These are phyloP conservation scores for Zaprionus lineosus DNA, from an alignment of 2,888 invertebrate species.

Conservation along the genomic window DNA sequence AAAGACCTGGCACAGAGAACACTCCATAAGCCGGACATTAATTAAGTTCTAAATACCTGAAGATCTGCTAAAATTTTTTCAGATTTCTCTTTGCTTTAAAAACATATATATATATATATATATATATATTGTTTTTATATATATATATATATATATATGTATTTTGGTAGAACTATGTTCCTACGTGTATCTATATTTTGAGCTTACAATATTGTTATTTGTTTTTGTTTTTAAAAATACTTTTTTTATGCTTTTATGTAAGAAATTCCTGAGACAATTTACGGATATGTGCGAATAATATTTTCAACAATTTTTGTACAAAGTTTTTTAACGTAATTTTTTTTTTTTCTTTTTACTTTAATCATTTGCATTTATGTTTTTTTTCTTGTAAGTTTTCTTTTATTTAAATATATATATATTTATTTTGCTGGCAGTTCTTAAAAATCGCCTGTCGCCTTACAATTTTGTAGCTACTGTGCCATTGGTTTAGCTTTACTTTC, in stretches of 20 bases:
- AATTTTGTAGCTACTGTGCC: no score
- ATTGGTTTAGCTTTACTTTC: no score
- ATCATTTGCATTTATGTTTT: constrained; percentile 22
- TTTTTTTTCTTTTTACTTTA: constrained; percentile 27
- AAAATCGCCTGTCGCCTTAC: no score
- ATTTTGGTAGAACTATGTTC: constrained; percentile 44
- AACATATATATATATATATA: constrained; percentile 6
- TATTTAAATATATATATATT: no score
- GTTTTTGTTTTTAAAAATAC: constrained; percentile 3
- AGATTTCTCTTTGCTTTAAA: not conserved
- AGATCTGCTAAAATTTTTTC: not conserved
- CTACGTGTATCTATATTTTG: constrained; percentile 31
- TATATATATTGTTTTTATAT: constrained; percentile 4
- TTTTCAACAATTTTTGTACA: constrained; percentile 62
- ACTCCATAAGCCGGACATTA: no score
- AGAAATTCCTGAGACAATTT: constrained; percentile 81
- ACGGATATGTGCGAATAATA: constrained; percentile 82
- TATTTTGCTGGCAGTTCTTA: no score
- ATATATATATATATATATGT: not conserved
- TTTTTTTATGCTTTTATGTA: constrained; percentile 30
- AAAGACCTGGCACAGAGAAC: constrained; percentile 11
- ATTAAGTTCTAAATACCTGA: no score
- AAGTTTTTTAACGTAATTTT: constrained; percentile 14
- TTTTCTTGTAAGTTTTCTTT: not conserved
- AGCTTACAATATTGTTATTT: constrained; percentile 21